phyloP scores from a whole-genome alignment of 2,113 vertebrate genomes.

The Megaceryle torquata region DNA sequence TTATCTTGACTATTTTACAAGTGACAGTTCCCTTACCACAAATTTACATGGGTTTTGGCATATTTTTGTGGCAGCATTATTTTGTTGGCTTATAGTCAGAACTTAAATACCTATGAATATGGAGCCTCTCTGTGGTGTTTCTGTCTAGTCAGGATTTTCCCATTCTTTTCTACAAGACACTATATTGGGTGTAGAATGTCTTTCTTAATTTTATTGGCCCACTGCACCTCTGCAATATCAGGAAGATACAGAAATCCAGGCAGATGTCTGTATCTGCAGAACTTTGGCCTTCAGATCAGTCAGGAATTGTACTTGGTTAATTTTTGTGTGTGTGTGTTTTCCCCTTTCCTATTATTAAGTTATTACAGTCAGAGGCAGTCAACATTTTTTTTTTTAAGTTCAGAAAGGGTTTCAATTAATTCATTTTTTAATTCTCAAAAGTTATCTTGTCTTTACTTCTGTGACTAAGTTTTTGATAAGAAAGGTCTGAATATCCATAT shows the following conservation, averaged over 20 bases:
- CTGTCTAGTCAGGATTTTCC: background rate
- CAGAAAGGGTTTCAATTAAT: conserved; percentile 9
- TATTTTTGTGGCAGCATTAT: background rate
- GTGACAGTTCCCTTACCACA: background rate
- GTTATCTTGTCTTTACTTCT: background rate
- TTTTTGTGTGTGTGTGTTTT: background rate
- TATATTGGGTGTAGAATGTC: background rate
- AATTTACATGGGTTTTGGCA: background rate
- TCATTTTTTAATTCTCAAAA: conserved; percentile 29
- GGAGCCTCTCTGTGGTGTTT: background rate
- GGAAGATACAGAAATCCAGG: background rate
- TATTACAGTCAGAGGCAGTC: conserved; percentile 25
- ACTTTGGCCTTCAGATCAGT: background rate
- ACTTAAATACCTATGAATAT: background rate
- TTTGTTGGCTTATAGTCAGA: background rate
- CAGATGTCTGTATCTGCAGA: background rate
- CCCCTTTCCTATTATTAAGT: background rate
- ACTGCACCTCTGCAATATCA: background rate
- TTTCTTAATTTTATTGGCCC: background rate
- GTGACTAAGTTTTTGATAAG: conserved; percentile 44
- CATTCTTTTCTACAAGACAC: background rate
- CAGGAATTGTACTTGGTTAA: background rate
- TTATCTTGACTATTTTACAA: background rate
- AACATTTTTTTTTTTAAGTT: background rate
- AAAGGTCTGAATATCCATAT: conserved; percentile 3